Evolutionary conservation across 2,888 invertebrate species (phyloP), one percentile per base, ranked within the genome.

Genomic region (Parnassius mnemosyne): DNA sequence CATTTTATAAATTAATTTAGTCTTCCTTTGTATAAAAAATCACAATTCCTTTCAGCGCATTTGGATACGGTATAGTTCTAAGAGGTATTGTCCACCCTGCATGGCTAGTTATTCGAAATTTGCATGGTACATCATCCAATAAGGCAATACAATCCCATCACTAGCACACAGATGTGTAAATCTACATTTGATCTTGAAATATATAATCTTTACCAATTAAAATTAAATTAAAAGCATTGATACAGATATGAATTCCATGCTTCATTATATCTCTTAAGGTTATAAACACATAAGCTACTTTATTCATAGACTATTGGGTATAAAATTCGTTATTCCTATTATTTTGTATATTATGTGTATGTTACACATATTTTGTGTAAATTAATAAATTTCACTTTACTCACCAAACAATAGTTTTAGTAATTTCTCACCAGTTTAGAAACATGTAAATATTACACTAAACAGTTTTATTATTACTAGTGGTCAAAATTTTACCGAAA

Each of bases 131-230:
- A 53, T 60, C 49, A 60, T 44, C 60, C 58, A 55, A 64, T 65
- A 66, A 53, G 43, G 60, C 56, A 52, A 46, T 61, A 61, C 59
- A 60, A 65, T 55, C 61, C 51, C 64, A 70, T 72, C 69, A 74
- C 69, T 68, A 74, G 73, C 75, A 78, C 69, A 71, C 80, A 68
- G 72, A 80, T 89, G 89, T 89, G 89, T 89, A 88, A 89, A 87
- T 89, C 88, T 89, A 87, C 86, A 81, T 74, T 68, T 68, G 65
- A 68, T 62, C 42, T 52, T 53, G 60, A 53, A 68, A 63, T 57
- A 52, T 57, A 62, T 60, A 61, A 61, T 52, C 53, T 41, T 68
- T 60, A 49, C n/a, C 13, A 49, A 49, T 49, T 49, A 11, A 65
- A 64, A 67, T 66, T 70, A 71, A 69, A 71, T 66, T 71, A 65